These are phyloP conservation scores for Ryuthela nishihirai DNA, from an alignment of 2,888 invertebrate species.

Conservation along the genomic window DNA sequence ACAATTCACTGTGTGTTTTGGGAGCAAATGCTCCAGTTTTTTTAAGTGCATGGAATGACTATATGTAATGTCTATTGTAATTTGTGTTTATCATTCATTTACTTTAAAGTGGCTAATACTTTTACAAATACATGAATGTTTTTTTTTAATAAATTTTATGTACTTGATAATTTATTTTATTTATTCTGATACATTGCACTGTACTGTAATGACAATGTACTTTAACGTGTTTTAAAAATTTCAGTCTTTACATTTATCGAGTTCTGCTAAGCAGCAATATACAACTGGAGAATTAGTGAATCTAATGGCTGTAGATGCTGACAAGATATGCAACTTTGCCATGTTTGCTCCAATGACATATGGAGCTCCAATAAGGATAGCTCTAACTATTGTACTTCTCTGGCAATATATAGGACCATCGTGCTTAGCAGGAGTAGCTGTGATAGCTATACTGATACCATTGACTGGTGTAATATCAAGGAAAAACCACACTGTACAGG, in stretches of 20 bases:
- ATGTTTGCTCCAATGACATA: conserved; percentile 30
- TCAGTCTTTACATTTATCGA: conserved; percentile 27
- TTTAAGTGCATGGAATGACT: too few species aligned
- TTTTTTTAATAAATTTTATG: too few species aligned
- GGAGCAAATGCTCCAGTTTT: too few species aligned
- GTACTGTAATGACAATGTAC: too few species aligned
- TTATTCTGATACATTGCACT: too few species aligned
- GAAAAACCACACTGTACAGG: conserved; percentile 18
- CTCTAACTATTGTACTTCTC: conserved; percentile 33
- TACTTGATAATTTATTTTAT: too few species aligned
- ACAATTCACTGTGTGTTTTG: too few species aligned
- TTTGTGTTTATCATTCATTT: too few species aligned
- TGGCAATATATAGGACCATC: conserved; percentile 41
- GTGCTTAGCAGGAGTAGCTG: conserved; percentile 39
- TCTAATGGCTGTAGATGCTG: conserved; percentile 41
- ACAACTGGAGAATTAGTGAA: conserved; percentile 43
- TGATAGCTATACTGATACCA: conserved; percentile 39
- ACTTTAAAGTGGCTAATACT: too few species aligned
- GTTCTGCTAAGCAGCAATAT: conserved; percentile 23
- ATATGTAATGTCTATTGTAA: too few species aligned
- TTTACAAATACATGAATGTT: too few species aligned
- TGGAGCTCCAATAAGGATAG: conserved; percentile 40
- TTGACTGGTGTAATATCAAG: conserved; percentile 35
- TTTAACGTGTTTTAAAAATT: too few species aligned
- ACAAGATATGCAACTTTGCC: conserved; percentile 33